Conservation (phyloP, 2,113 vertebrate species). For the Nannospalax galili region DNA sequence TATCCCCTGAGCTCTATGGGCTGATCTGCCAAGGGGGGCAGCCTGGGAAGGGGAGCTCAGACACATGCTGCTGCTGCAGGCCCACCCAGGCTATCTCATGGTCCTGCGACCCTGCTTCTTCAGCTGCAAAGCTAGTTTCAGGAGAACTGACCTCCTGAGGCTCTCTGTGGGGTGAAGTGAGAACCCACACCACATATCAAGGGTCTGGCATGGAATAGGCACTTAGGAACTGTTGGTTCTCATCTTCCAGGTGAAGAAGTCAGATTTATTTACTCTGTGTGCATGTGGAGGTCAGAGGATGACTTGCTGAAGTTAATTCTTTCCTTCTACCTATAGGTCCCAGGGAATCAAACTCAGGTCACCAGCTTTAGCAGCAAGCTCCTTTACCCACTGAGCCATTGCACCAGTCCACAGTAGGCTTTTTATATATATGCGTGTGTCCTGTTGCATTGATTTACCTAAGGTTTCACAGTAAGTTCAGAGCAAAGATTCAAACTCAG, state of each 20-base stretch:
- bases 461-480: background rate
- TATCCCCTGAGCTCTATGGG: slow-evolving; percentile 54
- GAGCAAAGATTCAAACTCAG: background rate
- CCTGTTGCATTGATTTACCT: slow-evolving; percentile 7
- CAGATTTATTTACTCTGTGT: background rate
- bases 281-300: background rate
- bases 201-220: background rate
- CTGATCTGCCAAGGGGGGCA: slow-evolving; percentile 47
- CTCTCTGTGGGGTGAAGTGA: background rate
- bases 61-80: background rate
- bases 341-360: background rate
- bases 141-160: background rate
- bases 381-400: background rate
- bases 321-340: background rate
- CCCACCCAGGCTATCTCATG: background rate
- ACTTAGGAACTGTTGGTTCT: background rate
- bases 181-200: background rate
- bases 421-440: background rate
- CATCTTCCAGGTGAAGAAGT: background rate
- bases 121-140: background rate
- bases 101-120: background rate
- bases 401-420: no score
- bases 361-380: background rate
- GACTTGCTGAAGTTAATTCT: background rate
- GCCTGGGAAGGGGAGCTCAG: background rate